Base-by-base conservation (phyloP, 2,888 invertebrate genomes). In the Tetragnatha montana region DNA sequence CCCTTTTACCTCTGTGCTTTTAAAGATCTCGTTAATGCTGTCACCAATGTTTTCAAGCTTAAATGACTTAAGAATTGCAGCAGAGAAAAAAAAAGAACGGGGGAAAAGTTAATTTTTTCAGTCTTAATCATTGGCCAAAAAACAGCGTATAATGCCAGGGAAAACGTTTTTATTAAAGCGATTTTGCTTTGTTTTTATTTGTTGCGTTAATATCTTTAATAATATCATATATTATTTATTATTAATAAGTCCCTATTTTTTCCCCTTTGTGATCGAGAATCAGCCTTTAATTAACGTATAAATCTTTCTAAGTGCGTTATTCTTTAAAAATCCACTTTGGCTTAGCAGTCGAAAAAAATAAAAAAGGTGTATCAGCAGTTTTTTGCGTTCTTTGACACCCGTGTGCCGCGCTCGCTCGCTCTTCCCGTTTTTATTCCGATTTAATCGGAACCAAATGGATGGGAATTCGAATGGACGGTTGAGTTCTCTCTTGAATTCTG, bases 11-110 rank as follows among this genome's bases (percentile, higher is more conserved):
- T 70, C 50, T 60, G 73, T 17, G 35, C 47, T 86, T 68, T 86
- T 86, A 79, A 80, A 86, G 73, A 86, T 80, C 78, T 73, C 86
- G 79, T 86, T 86, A 86, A 73, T 71, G 74, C 80, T 86, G 86
- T 74, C 86, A 74, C 80, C 86, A 86, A 86, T 86, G 86, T 80
- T 80, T 80, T 86, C 80, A 80, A 68, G 80, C 80, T 21, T 86
- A 60, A 70, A 86, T 80, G 86, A 86, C 74, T 80, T 80, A 80
- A 80, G 80, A 80, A 80, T 80, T 60, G 80, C 12, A 21, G 60
- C 49, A 35, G 1, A n/a, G n/a, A n/a, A n/a, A 74, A 82, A 86
- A 79, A 86, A 76, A 4, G 51, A 51, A 78, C n/a, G 19, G 60
- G 14, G 68, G 49, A 83, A 82, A 83, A 75, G 35, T n/a, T 47